Evolutionary conservation across 1,140 invertebrate genomes (phyloP), one percentile per base, ranked within the genome.

Genomic region (Nasonia vitripennis): DNA sequence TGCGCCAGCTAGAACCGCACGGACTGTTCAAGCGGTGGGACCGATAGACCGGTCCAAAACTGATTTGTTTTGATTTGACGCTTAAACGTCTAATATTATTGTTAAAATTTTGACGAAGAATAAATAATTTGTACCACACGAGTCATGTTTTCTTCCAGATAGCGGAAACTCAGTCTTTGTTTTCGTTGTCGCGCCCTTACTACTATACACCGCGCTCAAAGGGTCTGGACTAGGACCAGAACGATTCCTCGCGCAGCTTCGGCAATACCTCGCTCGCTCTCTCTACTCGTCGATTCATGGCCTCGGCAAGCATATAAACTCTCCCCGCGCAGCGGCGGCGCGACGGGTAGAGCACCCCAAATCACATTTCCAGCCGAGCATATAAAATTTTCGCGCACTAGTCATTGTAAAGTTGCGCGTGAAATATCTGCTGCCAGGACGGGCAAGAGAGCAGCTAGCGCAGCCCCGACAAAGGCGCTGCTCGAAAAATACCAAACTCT

Each of bases 341-440:
- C 55, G 7, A 17, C 55, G 55, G 17, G 55, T 62, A 41, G 68
- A 4, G 78, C 77, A 86, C 78, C 88, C 87, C 85, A 88, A 86
- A 88, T 88, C 87, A 86, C 84, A 87, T 87, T 89, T 88, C 84
- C 86, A 87, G 41, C 85, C 11, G 79, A 87, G 86, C 86, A 86
- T 83, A 85, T 85, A 85, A 88, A 88, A 87, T 87, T 87, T 87
- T 88, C 86, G 78, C 86, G 78, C 86, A 86, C 78, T 82, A 87
- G 86, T 87, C 86, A 87, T 85, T 87, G 84, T 86, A 87, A 89
- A 87, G 85, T 88, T 84, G 45, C 87, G 73, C 86, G 77, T 88
- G 87, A 88, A 89, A 88, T 88, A 87, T 87, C 55, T 62, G 20
- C 55, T 62, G 55, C 55, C 20, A 86, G 78, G 27, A 83, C 75